phyloP scores from a whole-genome alignment of 1,140 invertebrate genomes.

The Dendrolimus kikuchii region DNA sequence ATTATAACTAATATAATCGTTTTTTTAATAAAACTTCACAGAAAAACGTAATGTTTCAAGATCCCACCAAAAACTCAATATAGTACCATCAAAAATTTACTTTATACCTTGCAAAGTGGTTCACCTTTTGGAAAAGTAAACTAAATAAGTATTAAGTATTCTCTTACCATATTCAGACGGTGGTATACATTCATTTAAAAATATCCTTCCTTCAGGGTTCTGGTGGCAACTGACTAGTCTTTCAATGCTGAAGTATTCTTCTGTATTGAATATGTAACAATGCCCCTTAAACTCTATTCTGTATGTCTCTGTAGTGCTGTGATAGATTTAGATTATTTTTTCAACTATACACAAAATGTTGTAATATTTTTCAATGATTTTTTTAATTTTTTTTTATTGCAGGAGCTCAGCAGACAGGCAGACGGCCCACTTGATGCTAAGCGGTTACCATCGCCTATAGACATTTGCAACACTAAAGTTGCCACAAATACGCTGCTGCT shows the following conservation, averaged over 20 bases:
- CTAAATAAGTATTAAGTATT: neutral
- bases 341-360: conserved; percentile 7
- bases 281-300: conserved; percentile 74
- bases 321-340: conserved; percentile 24
- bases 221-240: conserved; percentile 77
- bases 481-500: too few species aligned
- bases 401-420: too few species aligned
- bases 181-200: conserved; percentile 82
- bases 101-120: neutral
- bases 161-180: conserved; percentile 87
- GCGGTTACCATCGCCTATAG: too few species aligned
- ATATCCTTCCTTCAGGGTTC: conserved; percentile 72
- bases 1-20: too few species aligned
- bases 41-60: too few species aligned
- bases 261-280: conserved; percentile 51
- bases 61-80: neutral
- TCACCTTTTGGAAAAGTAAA: neutral
- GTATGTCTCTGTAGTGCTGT: conserved; percentile 78
- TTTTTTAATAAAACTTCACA: too few species aligned
- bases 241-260: conserved; percentile 75
- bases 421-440: too few species aligned
- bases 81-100: neutral
- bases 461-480: too few species aligned
- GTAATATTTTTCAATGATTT: neutral
- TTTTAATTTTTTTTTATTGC: too few species aligned